phyloP scores from a whole-genome alignment of 2,888 invertebrate species.

The Chrysolina americana region DNA sequence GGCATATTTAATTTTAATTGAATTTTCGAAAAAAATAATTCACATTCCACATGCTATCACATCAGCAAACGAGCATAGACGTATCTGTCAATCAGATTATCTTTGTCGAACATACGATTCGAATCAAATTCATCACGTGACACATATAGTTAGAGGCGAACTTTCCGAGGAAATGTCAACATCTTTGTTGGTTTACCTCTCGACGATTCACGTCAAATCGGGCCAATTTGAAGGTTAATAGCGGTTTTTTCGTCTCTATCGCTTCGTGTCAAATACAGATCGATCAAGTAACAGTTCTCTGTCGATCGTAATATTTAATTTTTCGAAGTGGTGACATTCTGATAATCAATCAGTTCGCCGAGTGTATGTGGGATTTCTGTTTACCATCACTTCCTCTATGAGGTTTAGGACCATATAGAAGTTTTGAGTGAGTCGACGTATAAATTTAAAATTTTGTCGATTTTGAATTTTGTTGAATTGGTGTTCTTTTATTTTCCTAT shows the following conservation, averaged over 20 bases:
- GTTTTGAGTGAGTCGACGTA: too few relatives aligned
- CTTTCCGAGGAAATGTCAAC: background rate
- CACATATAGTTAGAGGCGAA: background rate
- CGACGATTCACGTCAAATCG: background rate
- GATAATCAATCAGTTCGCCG: background rate
- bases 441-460: too few relatives aligned
- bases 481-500: too few relatives aligned
- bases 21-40: too few relatives aligned
- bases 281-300: background rate
- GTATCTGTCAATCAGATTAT: background rate
- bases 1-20: too few relatives aligned
- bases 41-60: too few relatives aligned
- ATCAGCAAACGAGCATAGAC: too few relatives aligned
- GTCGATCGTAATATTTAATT: background rate
- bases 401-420: too few relatives aligned
- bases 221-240: background rate
- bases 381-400: too few relatives aligned
- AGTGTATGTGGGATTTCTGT: too few relatives aligned
- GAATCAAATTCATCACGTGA: background rate
- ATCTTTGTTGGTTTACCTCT: constrained; percentile 7
- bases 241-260: background rate
- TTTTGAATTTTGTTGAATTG: too few relatives aligned
- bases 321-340: background rate
- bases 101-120: constrained; percentile 4
- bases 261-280: background rate